Evolutionary conservation across 1,140 invertebrate species (phyloP), one percentile per base, ranked within the genome.

Genomic region (Coelopa frigida): DNA sequence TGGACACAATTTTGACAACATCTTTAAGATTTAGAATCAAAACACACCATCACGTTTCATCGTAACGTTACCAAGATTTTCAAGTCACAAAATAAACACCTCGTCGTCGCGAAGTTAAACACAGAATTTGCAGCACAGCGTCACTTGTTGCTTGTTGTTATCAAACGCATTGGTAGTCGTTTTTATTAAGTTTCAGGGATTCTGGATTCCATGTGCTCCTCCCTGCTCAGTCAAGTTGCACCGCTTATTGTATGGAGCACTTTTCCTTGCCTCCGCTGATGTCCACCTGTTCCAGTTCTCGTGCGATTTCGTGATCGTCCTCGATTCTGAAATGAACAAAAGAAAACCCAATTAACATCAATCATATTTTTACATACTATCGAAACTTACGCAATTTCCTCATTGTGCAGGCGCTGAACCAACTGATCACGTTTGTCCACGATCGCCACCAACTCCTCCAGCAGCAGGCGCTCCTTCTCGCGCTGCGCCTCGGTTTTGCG

Each of bases 341-440:
- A 11, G n/a, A 33, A 6, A 33, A 33, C 11, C 6, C 18, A 15
- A 15, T 15, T 15, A 33, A 33, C 11, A 26, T 24, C 21, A 42
- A 18, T n/a, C 14, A 29, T 11, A 36, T 36, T 27, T 20, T 35
- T 40, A 27, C 22, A n/a, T 2, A 33, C 5, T 5, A n/a, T n/a
- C n/a, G n/a, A n/a, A 24, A 80, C 88, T 85, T 79, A 95, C 91
- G 90, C 93, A 79, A 84, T 83, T 72, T 97, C 93, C 67, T 97
- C 91, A 54, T 84, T 85, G 70, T 97, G 92, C 51, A 97, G 79
- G 75, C 94, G 89, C 72, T 94, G 90, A 1, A 98, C 93, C 23
- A 97, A 73, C 63, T 95, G 89, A 71, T 98, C 90, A 54, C 94
- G 74, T 70, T 96, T 94, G 68, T 97, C 94, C 4, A 98, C 93